Percentiles rank a stretch among this genome's conserved stretches.
phyloP scores from a whole-genome alignment of 2,113 vertebrate species.

The Callopanchax toddi region DNA sequence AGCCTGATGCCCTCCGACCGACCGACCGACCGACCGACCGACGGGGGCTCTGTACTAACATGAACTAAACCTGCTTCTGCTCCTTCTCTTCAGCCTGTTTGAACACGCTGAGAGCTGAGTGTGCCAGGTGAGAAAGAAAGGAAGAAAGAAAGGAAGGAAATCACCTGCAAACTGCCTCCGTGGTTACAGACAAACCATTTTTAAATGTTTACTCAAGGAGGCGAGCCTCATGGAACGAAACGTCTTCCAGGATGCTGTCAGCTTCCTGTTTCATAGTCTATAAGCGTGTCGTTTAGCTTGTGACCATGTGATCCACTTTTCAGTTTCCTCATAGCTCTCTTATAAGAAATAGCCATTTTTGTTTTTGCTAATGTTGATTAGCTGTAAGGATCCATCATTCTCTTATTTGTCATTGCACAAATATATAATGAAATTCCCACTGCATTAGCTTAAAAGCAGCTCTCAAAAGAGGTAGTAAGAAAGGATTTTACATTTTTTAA shows the following conservation, averaged over 20 bases:
- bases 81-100: slow-evolving; percentile 32
- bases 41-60: slow-evolving; percentile 34
- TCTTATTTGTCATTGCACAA: no score
- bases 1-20: background rate
- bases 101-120: slow-evolving; percentile 28
- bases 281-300: background rate
- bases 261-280: slow-evolving; percentile 29
- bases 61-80: slow-evolving; percentile 39
- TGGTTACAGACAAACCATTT: background rate
- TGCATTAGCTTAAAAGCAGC: no score
- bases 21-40: no score
- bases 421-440: no score
- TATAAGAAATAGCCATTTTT: no score
- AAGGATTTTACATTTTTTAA: no score
- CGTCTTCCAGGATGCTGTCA: slow-evolving; percentile 13
- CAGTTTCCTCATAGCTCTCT: no score
- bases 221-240: background rate
- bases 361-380: no score
- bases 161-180: slow-evolving; percentile 8
- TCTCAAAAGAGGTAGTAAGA: no score
- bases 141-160: slow-evolving; percentile 2
- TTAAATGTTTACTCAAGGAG: background rate
- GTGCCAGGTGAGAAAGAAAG: background rate
- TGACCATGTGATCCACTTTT: background rate
- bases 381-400: no score